These are phyloP conservation scores for Daktulosphaira vitifoliae DNA, from an alignment of 1,140 invertebrate species.

Conservation along the genomic window DNA sequence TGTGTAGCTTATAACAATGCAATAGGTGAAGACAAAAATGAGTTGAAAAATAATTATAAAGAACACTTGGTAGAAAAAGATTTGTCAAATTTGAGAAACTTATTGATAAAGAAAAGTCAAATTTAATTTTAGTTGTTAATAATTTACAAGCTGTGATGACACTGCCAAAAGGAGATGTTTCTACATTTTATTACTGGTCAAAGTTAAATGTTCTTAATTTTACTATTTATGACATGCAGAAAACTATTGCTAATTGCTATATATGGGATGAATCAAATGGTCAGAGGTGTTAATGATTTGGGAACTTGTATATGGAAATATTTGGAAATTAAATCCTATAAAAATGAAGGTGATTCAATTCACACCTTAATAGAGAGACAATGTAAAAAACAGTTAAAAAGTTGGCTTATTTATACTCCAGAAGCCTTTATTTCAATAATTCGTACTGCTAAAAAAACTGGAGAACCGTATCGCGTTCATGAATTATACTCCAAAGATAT, in stretches of 20 bases:
- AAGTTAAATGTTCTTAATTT: too few relatives aligned
- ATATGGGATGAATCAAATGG: slow-evolving; percentile 40
- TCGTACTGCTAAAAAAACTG: too few relatives aligned
- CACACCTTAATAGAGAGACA: slow-evolving; percentile 15
- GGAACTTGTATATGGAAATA: slow-evolving; percentile 37
- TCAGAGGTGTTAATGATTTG: slow-evolving; percentile 38
- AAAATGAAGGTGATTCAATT: slow-evolving; percentile 14
- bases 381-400: background rate
- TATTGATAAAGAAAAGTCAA: slow-evolving; percentile 32
- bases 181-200: too few relatives aligned
- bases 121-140: slow-evolving; percentile 33
- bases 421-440: too few relatives aligned
- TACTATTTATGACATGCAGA: too few relatives aligned
- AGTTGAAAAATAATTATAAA: slow-evolving; percentile 34
- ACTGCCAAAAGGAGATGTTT: too few relatives aligned
- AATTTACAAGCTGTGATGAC: slow-evolving; percentile 36
- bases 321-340: slow-evolving; percentile 30
- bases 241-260: slow-evolving; percentile 37
- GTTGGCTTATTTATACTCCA: slow-evolving; percentile 16
- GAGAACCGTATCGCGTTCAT: too few relatives aligned
- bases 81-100: slow-evolving; percentile 27
- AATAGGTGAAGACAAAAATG: slow-evolving; percentile 26
- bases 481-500: too few relatives aligned
- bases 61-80: slow-evolving; percentile 35
- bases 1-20: slow-evolving; percentile 34